phyloP scores from a whole-genome alignment of 2,888 invertebrate genomes.

The Ennomos erosarius region DNA sequence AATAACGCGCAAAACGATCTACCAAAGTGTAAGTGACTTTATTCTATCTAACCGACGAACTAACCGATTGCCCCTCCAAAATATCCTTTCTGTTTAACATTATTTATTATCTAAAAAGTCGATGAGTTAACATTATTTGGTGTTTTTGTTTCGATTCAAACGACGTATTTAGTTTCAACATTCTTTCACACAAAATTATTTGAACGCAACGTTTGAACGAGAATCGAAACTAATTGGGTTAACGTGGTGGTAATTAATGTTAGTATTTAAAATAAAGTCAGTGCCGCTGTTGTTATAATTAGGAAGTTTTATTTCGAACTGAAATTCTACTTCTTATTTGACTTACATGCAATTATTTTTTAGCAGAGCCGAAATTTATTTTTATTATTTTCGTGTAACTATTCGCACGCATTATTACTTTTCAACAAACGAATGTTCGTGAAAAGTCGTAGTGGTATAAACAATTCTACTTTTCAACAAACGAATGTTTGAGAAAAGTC shows the following conservation, averaged over 20 bases:
- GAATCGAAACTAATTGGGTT: slow-evolving; percentile 33
- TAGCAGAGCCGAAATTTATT: too few species aligned
- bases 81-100: slow-evolving; percentile 73
- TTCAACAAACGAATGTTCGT: too few species aligned
- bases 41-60: slow-evolving; percentile 64
- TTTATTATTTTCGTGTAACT: too few species aligned
- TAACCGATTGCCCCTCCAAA: slow-evolving; percentile 76
- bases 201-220: slow-evolving; percentile 34
- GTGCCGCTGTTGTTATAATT: slow-evolving; percentile 7
- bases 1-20: slow-evolving; percentile 74
- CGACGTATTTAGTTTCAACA: slow-evolving; percentile 48
- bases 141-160: slow-evolving; percentile 82
- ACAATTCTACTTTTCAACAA: too few species aligned
- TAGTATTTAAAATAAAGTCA: slow-evolving; percentile 37
- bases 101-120: slow-evolving; percentile 84
- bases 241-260: slow-evolving; percentile 18
- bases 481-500: too few species aligned
- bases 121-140: slow-evolving; percentile 82
- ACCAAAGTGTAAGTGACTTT: slow-evolving; percentile 60
- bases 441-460: too few species aligned
- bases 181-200: slow-evolving; percentile 38
- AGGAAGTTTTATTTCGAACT: too few species aligned
- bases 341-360: too few species aligned
- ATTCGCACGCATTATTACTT: too few species aligned
- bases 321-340: too few species aligned